These are phyloP conservation scores for Hirtodrosophila confusa DNA, from an alignment of 2,888 invertebrate species.

Conservation along the genomic window DNA sequence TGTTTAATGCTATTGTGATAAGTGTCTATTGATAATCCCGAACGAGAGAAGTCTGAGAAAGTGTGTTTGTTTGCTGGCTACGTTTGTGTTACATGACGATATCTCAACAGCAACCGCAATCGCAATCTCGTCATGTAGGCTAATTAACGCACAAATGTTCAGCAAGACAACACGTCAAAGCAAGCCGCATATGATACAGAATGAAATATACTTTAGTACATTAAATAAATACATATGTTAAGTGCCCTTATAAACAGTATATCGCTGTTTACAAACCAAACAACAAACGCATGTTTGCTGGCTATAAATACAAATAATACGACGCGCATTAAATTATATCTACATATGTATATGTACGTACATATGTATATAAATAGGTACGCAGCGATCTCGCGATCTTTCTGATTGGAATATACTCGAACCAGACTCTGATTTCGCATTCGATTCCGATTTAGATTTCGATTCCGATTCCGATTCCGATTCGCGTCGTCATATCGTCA, in stretches of 20 bases:
- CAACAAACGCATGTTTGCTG: slow-evolving; percentile 14
- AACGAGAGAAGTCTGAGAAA: slow-evolving; percentile 62
- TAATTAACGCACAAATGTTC: slow-evolving; percentile 72
- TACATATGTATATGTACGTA: slow-evolving; percentile 1
- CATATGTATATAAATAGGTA: not conserved
- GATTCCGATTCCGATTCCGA: slow-evolving; percentile 4
- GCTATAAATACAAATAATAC: slow-evolving; percentile 25
- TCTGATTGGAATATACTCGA: slow-evolving; percentile 5
- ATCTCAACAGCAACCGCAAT: not conserved
- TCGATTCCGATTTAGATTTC: slow-evolving; percentile 4
- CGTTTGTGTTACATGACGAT: slow-evolving; percentile 69
- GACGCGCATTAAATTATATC: slow-evolving; percentile 6
- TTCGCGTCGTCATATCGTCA: slow-evolving; percentile 36
- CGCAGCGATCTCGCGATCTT: not conserved
- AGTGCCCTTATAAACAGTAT: slow-evolving; percentile 1
- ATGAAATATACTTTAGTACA: not conserved
- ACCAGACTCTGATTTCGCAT: slow-evolving; percentile 10
- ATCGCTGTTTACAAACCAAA: slow-evolving; percentile 7
- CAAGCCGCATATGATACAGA: slow-evolving; percentile 60
- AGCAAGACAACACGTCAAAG: slow-evolving; percentile 78
- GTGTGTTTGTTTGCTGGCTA: slow-evolving; percentile 81
- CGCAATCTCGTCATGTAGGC: slow-evolving; percentile 43
- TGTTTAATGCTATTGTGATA: slow-evolving; percentile 33
- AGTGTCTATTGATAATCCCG: slow-evolving; percentile 6
- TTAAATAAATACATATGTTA: slow-evolving; percentile 1